Base-by-base conservation (phyloP, 2,113 vertebrate genomes). In the Onychorhynchus coronatus region DNA sequence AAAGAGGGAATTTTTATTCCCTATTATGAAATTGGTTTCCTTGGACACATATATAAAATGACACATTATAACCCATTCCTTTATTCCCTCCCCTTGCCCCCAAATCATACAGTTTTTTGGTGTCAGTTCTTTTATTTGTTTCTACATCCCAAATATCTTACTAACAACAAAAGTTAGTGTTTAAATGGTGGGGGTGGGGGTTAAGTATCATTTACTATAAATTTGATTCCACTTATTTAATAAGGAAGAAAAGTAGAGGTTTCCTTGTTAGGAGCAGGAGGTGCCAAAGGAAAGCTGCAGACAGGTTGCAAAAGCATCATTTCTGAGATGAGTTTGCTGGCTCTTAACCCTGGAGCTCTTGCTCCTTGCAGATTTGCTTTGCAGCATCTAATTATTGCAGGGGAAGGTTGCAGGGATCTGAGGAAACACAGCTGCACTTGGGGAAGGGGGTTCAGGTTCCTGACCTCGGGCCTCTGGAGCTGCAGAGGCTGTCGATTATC, bases 1-100 rank as follows among this genome's bases (percentile, higher is more conserved):
- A 92, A 97, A 97, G 91, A 92, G 97, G 96, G 96, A 95, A 93
- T 94, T 91, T 96, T 97, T 96, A 94, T 97, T 97, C 96, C 93
- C 92, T 90, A 68, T 89, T 90, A 84, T 62, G 88, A 89, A 93
- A 83, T 95, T 14, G 76, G 83, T 95, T 95, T 89, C 78, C 78
- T 96, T 91, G 95, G 96, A 96, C 94, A 94, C 78, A 86, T 37
- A 80, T 88, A 71, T 77, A 81, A 94, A 87, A 91, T 94, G 95
- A 95, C 96, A 92, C 67, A 93, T 95, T 89, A 70, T 91, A 94
- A 91, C 85, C 95, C 63, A 53, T 79, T 76, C 97, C 94, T 97
- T 96, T 83, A 81, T 95, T 96, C 89, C 93, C 74, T 93, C 95
- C 93, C 81, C 81, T 95, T 70, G 68, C 84, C 85, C 87, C 82